These are phyloP conservation scores for Athrips mouffetella DNA, from an alignment of 2,888 invertebrate species.

Conservation along the genomic window DNA sequence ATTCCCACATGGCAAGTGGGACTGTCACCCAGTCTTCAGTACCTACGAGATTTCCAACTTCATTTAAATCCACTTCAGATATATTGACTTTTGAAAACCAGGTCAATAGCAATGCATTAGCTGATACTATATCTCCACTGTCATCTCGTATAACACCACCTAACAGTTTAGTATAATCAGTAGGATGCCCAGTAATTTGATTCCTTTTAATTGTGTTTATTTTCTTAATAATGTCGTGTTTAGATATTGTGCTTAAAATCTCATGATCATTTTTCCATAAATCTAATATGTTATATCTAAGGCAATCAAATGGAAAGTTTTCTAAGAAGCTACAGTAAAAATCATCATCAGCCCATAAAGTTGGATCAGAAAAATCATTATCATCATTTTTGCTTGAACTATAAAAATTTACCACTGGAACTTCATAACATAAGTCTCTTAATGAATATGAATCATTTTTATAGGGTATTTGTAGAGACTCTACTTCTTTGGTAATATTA, in stretches of 20 bases:
- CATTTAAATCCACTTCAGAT: constrained; percentile 80
- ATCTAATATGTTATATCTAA: constrained; percentile 82
- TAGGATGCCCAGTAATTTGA: constrained; percentile 81
- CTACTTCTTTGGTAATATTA: constrained; percentile 72
- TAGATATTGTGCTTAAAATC: constrained; percentile 73
- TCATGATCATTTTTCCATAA: constrained; percentile 82
- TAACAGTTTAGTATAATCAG: constrained; percentile 80
- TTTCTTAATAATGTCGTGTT: constrained; percentile 79
- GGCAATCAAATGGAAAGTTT: constrained; percentile 79
- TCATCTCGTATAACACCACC: constrained; percentile 79
- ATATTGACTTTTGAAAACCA: constrained; percentile 84
- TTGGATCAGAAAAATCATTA: constrained; percentile 74
- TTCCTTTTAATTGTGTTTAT: constrained; percentile 80
- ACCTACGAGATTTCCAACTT: constrained; percentile 84
- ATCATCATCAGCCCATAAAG: constrained; percentile 73
- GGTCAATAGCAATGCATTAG: constrained; percentile 79
- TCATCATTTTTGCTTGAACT: constrained; percentile 34
- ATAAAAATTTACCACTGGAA: constrained; percentile 65
- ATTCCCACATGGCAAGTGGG: constrained; percentile 80
- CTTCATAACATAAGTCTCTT: constrained; percentile 63
- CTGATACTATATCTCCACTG: constrained; percentile 80
- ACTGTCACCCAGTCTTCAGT: constrained; percentile 86
- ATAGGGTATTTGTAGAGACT: constrained; percentile 50
- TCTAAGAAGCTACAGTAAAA: constrained; percentile 82
- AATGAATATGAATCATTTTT: constrained; percentile 41